Percentiles rank a stretch among this genome's conserved stretches.
These are phyloP conservation scores for Salmo trutta DNA, from an alignment of 2,797 vertebrate species.

Conservation along the genomic window DNA sequence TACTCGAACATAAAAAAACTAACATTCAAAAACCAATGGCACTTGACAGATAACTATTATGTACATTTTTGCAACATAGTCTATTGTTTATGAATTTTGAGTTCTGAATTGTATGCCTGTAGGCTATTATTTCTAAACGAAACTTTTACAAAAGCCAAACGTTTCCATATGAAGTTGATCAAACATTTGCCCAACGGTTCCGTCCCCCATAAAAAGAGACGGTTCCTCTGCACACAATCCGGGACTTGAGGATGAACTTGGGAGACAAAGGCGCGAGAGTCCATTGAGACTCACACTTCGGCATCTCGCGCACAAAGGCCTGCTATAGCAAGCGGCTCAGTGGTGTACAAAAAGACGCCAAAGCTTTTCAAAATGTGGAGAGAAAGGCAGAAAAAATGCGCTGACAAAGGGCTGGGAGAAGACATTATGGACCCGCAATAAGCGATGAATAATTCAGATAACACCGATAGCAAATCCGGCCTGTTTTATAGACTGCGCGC, in stretches of 20 bases:
- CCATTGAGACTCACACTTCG: conserved; percentile 99
- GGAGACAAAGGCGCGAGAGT: conserved; percentile 96
- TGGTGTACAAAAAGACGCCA: conserved; percentile 92
- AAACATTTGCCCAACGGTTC: conserved; percentile 98
- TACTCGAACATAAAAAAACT: background rate
- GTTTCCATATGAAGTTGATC: conserved; percentile 89
- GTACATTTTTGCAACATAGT: background rate
- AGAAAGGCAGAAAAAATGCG: conserved; percentile 95
- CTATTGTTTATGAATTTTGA: background rate
- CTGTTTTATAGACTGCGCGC: conserved; percentile 90
- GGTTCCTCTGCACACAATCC: conserved; percentile 89
- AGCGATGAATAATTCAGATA: conserved; percentile 99
- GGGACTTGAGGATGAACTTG: conserved; percentile 99
- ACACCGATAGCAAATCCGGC: conserved; percentile 83
- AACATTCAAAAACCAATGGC: background rate
- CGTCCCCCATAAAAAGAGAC: conserved; percentile 87
- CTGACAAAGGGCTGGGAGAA: conserved; percentile 92
- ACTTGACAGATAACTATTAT: background rate
- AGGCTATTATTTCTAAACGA: conserved; percentile 25
- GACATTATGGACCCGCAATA: conserved; percentile 99
- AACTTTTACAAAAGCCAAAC: conserved; percentile 76
- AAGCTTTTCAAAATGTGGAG: conserved; percentile 94
- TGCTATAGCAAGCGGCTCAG: conserved; percentile 89
- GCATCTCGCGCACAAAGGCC: conserved; percentile 93
- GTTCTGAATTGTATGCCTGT: background rate